Evolutionary conservation across 1,140 invertebrate species (phyloP).

Genomic region (Listronotus bonariensis): DNA sequence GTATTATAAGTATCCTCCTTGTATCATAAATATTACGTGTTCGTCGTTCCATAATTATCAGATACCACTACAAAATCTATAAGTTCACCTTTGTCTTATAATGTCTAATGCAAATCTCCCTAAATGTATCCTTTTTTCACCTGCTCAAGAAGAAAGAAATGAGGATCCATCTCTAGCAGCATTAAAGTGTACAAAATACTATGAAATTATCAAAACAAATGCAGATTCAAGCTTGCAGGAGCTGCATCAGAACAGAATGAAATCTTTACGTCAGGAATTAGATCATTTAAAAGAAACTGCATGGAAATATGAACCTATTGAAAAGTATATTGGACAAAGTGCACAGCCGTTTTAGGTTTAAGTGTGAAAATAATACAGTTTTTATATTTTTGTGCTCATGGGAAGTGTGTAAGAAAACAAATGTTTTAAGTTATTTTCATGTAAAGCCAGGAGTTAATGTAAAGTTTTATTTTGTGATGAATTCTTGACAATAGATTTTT

Average conservation of each 20-base stretch:
- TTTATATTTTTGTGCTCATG: no score
- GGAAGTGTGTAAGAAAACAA: no score
- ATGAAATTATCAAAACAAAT: conserved; percentile 43
- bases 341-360: conserved; percentile 8
- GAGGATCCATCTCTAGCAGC: conserved; percentile 26
- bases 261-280: conserved; percentile 56
- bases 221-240: conserved; percentile 49
- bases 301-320: conserved; percentile 58
- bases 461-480: no score
- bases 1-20: no score
- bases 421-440: no score
- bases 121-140: conserved; percentile 46
- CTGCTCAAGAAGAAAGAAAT: conserved; percentile 37
- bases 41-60: no score
- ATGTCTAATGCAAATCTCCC: conserved; percentile 46
- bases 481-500: no score
- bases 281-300: conserved; percentile 57
- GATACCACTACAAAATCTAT: no score
- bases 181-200: conserved; percentile 38
- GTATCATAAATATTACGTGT: no score
- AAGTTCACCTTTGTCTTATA: background rate
- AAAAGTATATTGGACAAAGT: conserved; percentile 58
- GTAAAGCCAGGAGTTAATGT: no score
- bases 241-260: conserved; percentile 56
- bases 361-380: background rate